Conservation (phyloP, 92 coral and sea anemone genomes). For the Phymanthus crucifer region DNA sequence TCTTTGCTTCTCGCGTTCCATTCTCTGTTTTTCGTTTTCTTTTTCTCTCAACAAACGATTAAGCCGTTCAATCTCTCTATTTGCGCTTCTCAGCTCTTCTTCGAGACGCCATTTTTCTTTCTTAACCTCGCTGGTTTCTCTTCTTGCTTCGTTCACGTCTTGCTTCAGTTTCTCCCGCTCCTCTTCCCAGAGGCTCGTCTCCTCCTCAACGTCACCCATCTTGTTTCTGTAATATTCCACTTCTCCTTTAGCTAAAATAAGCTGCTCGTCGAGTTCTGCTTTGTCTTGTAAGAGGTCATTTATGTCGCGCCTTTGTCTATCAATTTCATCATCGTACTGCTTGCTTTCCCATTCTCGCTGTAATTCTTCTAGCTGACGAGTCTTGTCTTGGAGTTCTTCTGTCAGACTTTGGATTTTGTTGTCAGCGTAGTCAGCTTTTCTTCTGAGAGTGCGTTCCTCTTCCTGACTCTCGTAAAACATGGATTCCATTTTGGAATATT, state of each 20-base stretch:
- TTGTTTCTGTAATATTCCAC: constrained; percentile 48
- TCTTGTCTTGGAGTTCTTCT: constrained; percentile 42
- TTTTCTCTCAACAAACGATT: constrained; percentile 48
- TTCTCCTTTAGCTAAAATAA: constrained; percentile 59
- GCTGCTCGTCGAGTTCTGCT: constrained; percentile 58
- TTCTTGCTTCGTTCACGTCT: constrained; percentile 28
- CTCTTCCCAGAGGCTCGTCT: constrained; percentile 39
- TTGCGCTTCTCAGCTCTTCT: constrained; percentile 45
- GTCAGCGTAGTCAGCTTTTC: constrained; percentile 42
- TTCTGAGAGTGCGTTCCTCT: constrained; percentile 46
- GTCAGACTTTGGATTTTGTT: constrained; percentile 44
- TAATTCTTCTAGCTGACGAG: constrained; percentile 18
- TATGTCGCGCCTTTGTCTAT: constrained; percentile 49
- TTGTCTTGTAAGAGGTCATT: constrained; percentile 52
- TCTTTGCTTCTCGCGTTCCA: constrained; percentile 54
- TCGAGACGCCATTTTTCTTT: constrained; percentile 25
- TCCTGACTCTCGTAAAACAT: constrained; percentile 38
- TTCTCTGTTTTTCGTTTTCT: constrained; percentile 40
- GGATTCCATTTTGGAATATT: constrained; percentile 39
- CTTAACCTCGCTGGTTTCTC: constrained; percentile 23
- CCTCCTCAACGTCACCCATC: constrained; percentile 41
- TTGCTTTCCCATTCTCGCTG: constrained; percentile 6
- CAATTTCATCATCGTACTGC: constrained; percentile 39
- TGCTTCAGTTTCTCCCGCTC: constrained; percentile 41
- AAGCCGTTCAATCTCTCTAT: constrained; percentile 54